Evolutionary conservation across 2,797 vertebrate genomes (phyloP).

Genomic region (Lutjanus campechanus): DNA sequence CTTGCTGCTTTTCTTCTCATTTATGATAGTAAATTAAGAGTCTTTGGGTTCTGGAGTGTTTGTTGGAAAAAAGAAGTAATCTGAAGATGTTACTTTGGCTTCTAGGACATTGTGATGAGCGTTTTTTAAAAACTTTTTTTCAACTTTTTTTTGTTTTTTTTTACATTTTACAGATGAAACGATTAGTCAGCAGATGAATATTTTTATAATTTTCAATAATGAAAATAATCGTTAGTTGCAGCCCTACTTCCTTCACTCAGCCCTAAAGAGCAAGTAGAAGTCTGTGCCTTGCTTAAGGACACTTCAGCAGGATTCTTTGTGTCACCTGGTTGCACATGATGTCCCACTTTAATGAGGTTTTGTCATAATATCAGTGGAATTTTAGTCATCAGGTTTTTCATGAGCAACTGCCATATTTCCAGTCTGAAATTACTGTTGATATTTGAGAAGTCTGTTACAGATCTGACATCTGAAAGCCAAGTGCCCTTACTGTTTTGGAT

Average conservation of each 20-base stretch:
- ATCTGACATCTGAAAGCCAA: neutral
- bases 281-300: neutral
- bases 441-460: neutral
- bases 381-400: conserved; percentile 5
- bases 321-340: neutral
- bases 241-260: neutral
- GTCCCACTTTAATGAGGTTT: conserved; percentile 24
- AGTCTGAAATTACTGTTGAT: neutral
- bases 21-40: too few species aligned
- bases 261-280: neutral
- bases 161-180: too few species aligned
- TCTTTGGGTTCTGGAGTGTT: too few species aligned
- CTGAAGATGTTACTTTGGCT: too few species aligned
- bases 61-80: too few species aligned
- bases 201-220: too few species aligned
- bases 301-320: neutral
- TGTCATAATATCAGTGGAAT: neutral
- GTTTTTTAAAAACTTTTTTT: too few species aligned
- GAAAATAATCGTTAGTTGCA: too few species aligned
- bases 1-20: too few species aligned
- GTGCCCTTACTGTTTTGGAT: neutral
- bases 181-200: too few species aligned
- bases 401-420: neutral
- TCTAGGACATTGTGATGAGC: too few species aligned
- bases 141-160: too few species aligned